Percentiles rank a stretch among this genome's conserved stretches.
Evolutionary conservation across 2,113 vertebrate species (phyloP).

Genomic region (Chaenocephalus aceratus): DNA sequence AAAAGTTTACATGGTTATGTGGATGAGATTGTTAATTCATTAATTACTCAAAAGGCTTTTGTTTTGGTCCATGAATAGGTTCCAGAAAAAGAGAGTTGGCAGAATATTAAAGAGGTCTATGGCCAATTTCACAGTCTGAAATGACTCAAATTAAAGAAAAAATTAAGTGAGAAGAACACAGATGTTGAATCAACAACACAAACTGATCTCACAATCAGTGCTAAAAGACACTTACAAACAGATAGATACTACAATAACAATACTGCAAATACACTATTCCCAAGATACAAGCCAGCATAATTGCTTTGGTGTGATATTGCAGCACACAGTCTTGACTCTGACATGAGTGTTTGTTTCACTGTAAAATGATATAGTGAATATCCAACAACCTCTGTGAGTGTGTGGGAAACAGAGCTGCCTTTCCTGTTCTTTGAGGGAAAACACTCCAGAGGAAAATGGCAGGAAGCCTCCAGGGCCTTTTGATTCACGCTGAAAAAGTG

Average conservation of each 20-base stretch:
- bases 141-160: not conserved
- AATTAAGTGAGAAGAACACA: not conserved
- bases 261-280: not conserved
- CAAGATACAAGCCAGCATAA: not conserved
- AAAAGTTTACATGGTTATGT: not conserved
- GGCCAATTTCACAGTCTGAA: not conserved
- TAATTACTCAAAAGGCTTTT: not conserved
- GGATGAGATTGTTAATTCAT: slow-evolving; percentile 9
- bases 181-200: not conserved
- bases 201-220: not conserved
- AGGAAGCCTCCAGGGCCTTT: slow-evolving; percentile 80
- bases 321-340: slow-evolving; percentile 46
- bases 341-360: slow-evolving; percentile 42
- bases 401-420: slow-evolving; percentile 77
- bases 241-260: not conserved
- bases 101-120: not conserved
- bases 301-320: not conserved
- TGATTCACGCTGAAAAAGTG: slow-evolving; percentile 72
- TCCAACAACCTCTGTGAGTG: slow-evolving; percentile 53
- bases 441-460: slow-evolving; percentile 80
- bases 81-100: not conserved
- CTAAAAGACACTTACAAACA: not conserved
- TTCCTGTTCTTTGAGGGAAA: slow-evolving; percentile 77
- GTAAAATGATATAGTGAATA: slow-evolving; percentile 56
- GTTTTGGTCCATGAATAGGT: not conserved